Base-by-base conservation (phyloP, 2,113 vertebrate species). In the Podarcis muralis region DNA sequence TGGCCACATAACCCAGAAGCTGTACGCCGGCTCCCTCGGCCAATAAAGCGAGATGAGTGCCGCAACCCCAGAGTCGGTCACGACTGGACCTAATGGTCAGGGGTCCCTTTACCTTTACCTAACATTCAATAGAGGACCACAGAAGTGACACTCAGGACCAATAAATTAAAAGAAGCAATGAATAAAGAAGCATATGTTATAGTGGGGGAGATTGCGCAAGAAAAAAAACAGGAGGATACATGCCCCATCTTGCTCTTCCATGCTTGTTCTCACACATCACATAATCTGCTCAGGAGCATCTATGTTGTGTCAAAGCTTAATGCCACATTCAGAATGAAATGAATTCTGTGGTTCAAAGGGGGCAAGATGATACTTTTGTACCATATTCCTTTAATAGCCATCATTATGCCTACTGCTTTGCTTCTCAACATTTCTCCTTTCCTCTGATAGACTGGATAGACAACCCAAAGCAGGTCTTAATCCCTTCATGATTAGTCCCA, bases 401-500 rank as follows among this genome's bases (percentile, higher is more conserved):
- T 69, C 18, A 40, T 3, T 59, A 71, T 48, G 8, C 0, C 23
- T 4, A 15, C 32, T 22, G 5, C 12, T 35, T 78, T 7, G 25
- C 72, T 69, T 37, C 81, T 48, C n/a, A n/a, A 12, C 15, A 35
- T 88, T 66, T 53, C 81, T 83, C 37, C n/a, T 18, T 23, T 22
- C 4, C 27, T 30, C 27, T 37, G 66, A 22, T 83, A 71, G 68
- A 25, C 20, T 59, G 40, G 48, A 57, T 12, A 85, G 81, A 92
- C 37, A 74, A n/a, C 74, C 30, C 30, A 88, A 7, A 87, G 65
- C 68, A 93, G 87, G 88, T 89, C 25, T 83, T 79, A 91, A 89
- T 83, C 68, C 35, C 81, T 90, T 83, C 80, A 86, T 81, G 93
- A 91, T 68, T 88, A 83, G 75, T 88, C 91, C 78, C 30, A 91